Evolutionary conservation across 2,113 vertebrate species (phyloP), one percentile per base, ranked within the genome.

Genomic region (Elephas maximus): DNA sequence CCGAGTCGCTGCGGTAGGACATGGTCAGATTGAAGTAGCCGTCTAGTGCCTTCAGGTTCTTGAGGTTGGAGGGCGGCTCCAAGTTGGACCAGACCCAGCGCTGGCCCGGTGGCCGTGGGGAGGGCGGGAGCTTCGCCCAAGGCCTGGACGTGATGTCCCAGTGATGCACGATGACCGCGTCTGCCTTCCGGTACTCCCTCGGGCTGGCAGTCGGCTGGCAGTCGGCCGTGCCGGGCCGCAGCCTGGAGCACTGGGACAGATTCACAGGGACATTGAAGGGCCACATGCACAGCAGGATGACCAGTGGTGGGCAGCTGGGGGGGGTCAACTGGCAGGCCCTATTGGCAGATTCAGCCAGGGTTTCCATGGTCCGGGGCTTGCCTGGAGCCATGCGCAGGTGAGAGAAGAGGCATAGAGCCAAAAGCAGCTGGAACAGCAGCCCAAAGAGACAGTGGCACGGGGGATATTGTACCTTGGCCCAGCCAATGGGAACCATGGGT

Each of bases 41-140:
- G 1, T 96, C 92, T 97, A 98, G 97, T 57, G 94, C 92, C 0
- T 12, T 2, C 65, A 97, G 93, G 5, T 97, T 95, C 0, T 12
- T 20, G 0, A 95, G 88, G 57, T 98, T 30, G 85, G 79, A 93
- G 0, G 98, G 98, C 0, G 97, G 95, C 82, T 98, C 98, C 96
- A 98, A 0, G 93, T 78, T 98, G 67, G 98, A 94, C 98, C 98
- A 98, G 81, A 98, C 91, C 98, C 98, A 98, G 81, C 3, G 82
- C 92, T 98, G 98, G 60, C 60, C 78, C 0, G 77, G 69, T 0
- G 77, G 95, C 18, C 98, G 62, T 1, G 96, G 98, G 0, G 81
- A 10, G 0, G 17, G 80, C 0, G 95, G 93, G 65, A 98, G 91
- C 41, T 12, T 1, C 0, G 0, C 0, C 14, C 0, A 0, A 0